A percentile compares a stretch with the other conserved stretches of the same genome.
Evolutionary conservation across 2,113 vertebrate genomes (phyloP).

Genomic region (Etia nguti): DNA sequence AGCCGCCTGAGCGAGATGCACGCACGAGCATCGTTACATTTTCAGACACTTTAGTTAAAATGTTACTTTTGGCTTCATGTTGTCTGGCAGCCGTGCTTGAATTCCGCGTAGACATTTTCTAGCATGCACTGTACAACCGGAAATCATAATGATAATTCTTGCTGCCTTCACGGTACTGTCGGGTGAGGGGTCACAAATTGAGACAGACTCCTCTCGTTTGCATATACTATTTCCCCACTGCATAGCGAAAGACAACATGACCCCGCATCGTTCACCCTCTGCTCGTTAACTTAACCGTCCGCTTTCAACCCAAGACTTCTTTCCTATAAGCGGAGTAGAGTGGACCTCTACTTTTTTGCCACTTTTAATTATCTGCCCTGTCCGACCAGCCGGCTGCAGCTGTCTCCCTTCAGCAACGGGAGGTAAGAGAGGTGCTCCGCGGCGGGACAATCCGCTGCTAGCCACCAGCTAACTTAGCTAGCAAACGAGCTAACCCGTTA

Average conservation of each 20-base stretch:
- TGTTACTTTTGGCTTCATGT: not conserved
- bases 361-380: not conserved
- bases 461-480: slow-evolving; percentile 43
- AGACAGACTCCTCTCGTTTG: slow-evolving; percentile 50
- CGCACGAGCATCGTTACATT: not conserved
- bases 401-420: slow-evolving; percentile 42
- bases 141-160: slow-evolving; percentile 20
- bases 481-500: slow-evolving; percentile 25
- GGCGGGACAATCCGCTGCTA: slow-evolving; percentile 40
- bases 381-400: slow-evolving; percentile 50
- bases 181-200: slow-evolving; percentile 69
- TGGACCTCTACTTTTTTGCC: not conserved
- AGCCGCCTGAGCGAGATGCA: not conserved
- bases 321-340: not conserved
- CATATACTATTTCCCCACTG: slow-evolving; percentile 59
- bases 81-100: not conserved
- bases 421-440: slow-evolving; percentile 62
- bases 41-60: not conserved
- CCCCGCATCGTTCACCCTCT: slow-evolving; percentile 51
- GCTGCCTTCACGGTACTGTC: slow-evolving; percentile 38
- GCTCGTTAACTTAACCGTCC: slow-evolving; percentile 5
- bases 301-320: not conserved
- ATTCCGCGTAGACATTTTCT: not conserved
- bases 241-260: slow-evolving; percentile 71
- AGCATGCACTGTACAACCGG: slow-evolving; percentile 24